Evolutionary conservation across 2,797 vertebrate genomes (phyloP), one percentile per base, ranked within the genome.

Genomic region (Sebastes dallii): DNA sequence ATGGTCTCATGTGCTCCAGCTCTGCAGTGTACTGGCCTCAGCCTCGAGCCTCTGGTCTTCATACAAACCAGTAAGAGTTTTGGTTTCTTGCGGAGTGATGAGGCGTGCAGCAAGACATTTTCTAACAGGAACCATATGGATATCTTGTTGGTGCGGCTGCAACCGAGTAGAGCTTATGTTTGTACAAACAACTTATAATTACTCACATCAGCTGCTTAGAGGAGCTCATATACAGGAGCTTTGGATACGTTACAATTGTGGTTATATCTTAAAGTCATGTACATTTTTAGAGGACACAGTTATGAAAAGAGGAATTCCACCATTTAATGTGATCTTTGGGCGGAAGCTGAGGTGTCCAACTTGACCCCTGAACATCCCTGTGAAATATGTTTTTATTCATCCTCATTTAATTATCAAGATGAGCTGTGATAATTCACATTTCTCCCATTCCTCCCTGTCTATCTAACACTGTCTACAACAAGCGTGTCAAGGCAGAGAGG

Each of bases 91-190:
- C 65, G 64, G 81, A 92, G 90, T 62, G 83, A 86, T 82, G 88
- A 92, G 91, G 92, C 81, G 84, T 90, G 90, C 91, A 85, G 84
- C 81, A 74, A 90, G 91, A 88, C 81, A n/a, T 56, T 77, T 78
- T 89, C 75, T 95, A 94, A 95, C 85, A 65, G 82, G 86, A 93
- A 92, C 89, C 94, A 94, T 88, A 94, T 95, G 95, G 82, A 89
- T 86, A 82, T 87, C 78, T 88, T 88, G 75, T 81, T 73, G 79
- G 64, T 72, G 81, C 5, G 60, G 82, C 78, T 82, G 85, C 77
- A 84, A 85, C 87, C 27, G 65, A 85, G 80, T 14, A 20, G 66
- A 83, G 81, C 82, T 84, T 66, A 64, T 73, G 83, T 91, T 88
- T 91, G 73, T 65, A 67, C 85, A 86, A 86, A 88, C 79, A 86